Evolutionary conservation across 2,113 vertebrate genomes (phyloP).

Genomic region (Xenopus tropicalis): DNA sequence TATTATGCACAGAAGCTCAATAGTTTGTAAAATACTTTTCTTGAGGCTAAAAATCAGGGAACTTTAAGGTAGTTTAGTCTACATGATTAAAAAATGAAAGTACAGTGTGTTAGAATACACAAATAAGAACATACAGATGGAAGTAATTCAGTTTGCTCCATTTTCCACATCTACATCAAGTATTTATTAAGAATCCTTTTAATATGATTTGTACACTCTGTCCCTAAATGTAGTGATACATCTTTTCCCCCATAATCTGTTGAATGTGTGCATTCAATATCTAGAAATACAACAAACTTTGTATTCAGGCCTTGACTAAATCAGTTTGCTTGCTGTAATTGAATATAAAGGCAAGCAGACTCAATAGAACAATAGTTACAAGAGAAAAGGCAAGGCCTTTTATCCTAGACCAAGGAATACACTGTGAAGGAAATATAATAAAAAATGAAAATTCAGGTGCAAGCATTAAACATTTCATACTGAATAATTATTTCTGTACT

Average conservation of each 20-base stretch:
- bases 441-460: slow-evolving; percentile 90
- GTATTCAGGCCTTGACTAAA: slow-evolving; percentile 44
- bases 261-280: slow-evolving; percentile 45
- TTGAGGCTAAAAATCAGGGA: too few relatives aligned
- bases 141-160: too few relatives aligned
- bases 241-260: slow-evolving; percentile 38
- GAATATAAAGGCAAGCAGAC: slow-evolving; percentile 41
- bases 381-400: slow-evolving; percentile 57
- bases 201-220: slow-evolving; percentile 38
- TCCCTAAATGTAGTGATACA: slow-evolving; percentile 37
- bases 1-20: too few relatives aligned
- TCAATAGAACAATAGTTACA: slow-evolving; percentile 47
- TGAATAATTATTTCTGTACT: slow-evolving; percentile 93
- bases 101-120: neutral
- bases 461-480: slow-evolving; percentile 88
- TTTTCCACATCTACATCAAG: slow-evolving; percentile 8
- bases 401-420: slow-evolving; percentile 63
- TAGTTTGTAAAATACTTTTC: too few relatives aligned
- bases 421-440: slow-evolving; percentile 80
- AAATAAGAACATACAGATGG: too few relatives aligned
- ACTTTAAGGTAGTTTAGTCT: too few relatives aligned
- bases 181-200: slow-evolving; percentile 45
- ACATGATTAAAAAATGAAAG: neutral
- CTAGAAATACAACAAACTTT: slow-evolving; percentile 47
- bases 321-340: slow-evolving; percentile 39